phyloP scores from a whole-genome alignment of 2,797 vertebrate genomes.

The Prionace glauca region DNA sequence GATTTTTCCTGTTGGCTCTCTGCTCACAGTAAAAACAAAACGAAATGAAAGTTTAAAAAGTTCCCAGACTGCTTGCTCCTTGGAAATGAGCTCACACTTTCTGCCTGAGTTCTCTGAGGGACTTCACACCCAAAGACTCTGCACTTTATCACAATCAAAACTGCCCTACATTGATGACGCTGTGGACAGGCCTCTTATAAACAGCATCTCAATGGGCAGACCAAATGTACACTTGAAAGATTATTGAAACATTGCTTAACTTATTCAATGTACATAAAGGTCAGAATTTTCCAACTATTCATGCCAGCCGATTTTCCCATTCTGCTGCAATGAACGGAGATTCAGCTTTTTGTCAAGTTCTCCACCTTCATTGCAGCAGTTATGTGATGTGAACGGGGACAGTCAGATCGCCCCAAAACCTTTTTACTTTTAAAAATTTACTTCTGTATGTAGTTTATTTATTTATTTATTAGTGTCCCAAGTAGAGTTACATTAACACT shows the following conservation, averaged over 20 bases:
- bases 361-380: too few relatives aligned
- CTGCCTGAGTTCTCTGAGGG: neutral
- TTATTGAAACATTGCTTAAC: neutral
- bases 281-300: too few relatives aligned
- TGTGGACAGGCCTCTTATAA: neutral
- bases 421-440: neutral
- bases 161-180: neutral
- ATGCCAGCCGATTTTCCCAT: too few relatives aligned
- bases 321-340: too few relatives aligned
- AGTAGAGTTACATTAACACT: too few relatives aligned
- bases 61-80: slow-evolving; percentile 1
- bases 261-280: neutral
- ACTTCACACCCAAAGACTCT: neutral
- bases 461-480: too few relatives aligned
- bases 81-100: slow-evolving; percentile 31
- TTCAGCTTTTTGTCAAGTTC: too few relatives aligned
- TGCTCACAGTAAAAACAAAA: neutral
- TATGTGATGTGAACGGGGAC: too few relatives aligned
- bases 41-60: slow-evolving; percentile 27
- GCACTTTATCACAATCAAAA: neutral
- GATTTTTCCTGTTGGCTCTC: slow-evolving; percentile 20
- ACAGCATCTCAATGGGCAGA: neutral
- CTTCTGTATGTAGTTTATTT: neutral
- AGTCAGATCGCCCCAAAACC: too few relatives aligned
- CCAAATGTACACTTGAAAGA: neutral